Conservation (phyloP, 2,888 invertebrate species). For the Caenorhabditis afra region DNA sequence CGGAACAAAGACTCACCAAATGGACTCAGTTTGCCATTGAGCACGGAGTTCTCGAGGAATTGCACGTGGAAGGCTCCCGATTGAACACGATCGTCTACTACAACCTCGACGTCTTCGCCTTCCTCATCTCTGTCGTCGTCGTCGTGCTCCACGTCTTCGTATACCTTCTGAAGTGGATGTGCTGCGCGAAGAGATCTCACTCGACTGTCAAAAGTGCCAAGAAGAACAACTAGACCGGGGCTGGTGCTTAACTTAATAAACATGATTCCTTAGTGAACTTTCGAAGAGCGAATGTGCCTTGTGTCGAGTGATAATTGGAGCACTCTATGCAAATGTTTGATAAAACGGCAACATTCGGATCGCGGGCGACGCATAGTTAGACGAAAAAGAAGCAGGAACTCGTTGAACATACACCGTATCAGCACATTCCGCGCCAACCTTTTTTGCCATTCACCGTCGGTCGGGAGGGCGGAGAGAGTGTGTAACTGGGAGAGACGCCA, state of each 20-base stretch:
- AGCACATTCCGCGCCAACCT: conserved; percentile 38
- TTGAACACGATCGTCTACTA: conserved; percentile 70
- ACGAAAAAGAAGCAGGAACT: conserved; percentile 25
- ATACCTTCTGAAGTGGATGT: conserved; percentile 26
- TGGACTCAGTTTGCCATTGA: conserved; percentile 70
- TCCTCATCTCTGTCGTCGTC: conserved; percentile 12
- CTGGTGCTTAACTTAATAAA: conserved; percentile 12
- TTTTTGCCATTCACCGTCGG: conserved; percentile 29
- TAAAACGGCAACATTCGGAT: conserved; percentile 36
- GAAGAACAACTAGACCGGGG: conserved; percentile 28
- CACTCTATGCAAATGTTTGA: conserved; percentile 7
- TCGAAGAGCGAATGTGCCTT: background rate
- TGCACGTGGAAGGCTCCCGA: conserved; percentile 67
- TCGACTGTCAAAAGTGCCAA: conserved; percentile 21
- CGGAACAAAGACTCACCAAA: conserved; percentile 67
- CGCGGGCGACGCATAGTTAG: conserved; percentile 40
- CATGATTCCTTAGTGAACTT: conserved; percentile 17
- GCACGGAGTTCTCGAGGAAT: conserved; percentile 68
- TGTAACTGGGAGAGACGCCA: conserved; percentile 21
- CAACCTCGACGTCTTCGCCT: conserved; percentile 67
- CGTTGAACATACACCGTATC: conserved; percentile 46
- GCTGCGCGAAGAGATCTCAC: conserved; percentile 20
- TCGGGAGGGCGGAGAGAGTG: conserved; percentile 24
- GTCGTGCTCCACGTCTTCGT: conserved; percentile 40
- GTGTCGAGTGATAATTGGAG: background rate